Evolutionary conservation across 2,113 vertebrate species (phyloP).

Genomic region (Paedocypris sp.): DNA sequence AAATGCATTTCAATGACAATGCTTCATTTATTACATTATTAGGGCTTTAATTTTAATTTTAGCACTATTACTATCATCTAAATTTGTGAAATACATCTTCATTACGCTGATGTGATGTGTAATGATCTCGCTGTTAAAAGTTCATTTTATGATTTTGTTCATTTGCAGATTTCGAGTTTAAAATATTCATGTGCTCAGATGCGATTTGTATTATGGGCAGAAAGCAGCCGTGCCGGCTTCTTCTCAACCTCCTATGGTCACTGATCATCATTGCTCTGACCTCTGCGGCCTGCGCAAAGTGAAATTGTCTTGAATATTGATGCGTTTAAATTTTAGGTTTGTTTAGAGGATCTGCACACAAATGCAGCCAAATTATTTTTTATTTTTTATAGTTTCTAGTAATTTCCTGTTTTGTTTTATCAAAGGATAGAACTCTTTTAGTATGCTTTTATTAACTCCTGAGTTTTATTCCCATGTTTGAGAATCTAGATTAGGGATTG

Average conservation of each 20-base stretch:
- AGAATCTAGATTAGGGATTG: too few relatives aligned
- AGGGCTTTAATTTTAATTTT: neutral
- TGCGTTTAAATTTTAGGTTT: too few relatives aligned
- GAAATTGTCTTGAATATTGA: neutral
- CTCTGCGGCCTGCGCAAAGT: neutral
- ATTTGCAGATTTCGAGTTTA: neutral
- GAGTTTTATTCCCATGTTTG: too few relatives aligned
- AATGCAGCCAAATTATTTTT: too few relatives aligned
- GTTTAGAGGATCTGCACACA: too few relatives aligned
- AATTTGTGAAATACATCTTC: neutral
- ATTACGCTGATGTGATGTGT: neutral
- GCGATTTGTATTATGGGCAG: neutral
- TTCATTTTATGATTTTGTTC: neutral
- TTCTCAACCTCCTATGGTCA: neutral
- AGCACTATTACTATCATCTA: neutral
- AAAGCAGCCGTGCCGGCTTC: neutral
- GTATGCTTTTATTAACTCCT: too few relatives aligned
- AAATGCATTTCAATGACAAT: neutral
- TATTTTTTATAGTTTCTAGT: too few relatives aligned
- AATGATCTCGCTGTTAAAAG: neutral
- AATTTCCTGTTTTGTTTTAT: too few relatives aligned
- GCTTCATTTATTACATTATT: neutral
- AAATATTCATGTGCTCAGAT: neutral
- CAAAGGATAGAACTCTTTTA: too few relatives aligned
- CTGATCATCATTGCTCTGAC: neutral